Base-by-base conservation (phyloP, 2,888 invertebrate species). In the Tenthredo amoena region DNA sequence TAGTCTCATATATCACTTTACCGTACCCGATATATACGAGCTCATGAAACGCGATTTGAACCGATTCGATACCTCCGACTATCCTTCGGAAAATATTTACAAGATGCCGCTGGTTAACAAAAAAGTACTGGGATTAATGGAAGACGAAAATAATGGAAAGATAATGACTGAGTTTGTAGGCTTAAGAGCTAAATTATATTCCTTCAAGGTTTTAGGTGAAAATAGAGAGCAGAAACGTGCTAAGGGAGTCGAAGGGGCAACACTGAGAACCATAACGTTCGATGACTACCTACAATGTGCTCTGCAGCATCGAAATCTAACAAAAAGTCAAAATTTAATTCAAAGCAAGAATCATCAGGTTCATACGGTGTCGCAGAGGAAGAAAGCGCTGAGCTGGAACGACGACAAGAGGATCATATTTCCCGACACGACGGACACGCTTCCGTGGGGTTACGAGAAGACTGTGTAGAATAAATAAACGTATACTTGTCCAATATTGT, bases 1-100 rank as follows among this genome's bases (percentile, higher is more conserved):
- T 85, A 88, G 88, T 12, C 87, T 91, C 7, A 88, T 91, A 26
- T 88, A 91, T 65, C 84, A 90, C 18, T 89, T 94, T 9, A 85
- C 87, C 31, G 92, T 90, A 15, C 87, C 90, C 2, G 91, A 94
- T 88, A 84, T 93, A 62, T 94, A 94, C 88, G 86, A 86, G 4
- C 81, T 50, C 50, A 87, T 88, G 37, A 88, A n/a, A 85, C 7
- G 79, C 26, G 87, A 92, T 87, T 71, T 90, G 12, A 62, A 87
- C 77, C 88, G 87, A 84, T 93, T 92, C 87, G 92, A 93, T 88
- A 91, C 91, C 50, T 91, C 90, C 12, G 86, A 88, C 77, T 87
- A 84, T 58, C 74, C 84, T 2, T 1, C n/a, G 0, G 68, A 87
- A 65, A 92, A 92, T 88, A 10, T 82, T 10, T 90, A 89, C 83